These are phyloP conservation scores for Oedothorax gibbosus DNA, from an alignment of 1,140 invertebrate genomes.

Conservation along the genomic window DNA sequence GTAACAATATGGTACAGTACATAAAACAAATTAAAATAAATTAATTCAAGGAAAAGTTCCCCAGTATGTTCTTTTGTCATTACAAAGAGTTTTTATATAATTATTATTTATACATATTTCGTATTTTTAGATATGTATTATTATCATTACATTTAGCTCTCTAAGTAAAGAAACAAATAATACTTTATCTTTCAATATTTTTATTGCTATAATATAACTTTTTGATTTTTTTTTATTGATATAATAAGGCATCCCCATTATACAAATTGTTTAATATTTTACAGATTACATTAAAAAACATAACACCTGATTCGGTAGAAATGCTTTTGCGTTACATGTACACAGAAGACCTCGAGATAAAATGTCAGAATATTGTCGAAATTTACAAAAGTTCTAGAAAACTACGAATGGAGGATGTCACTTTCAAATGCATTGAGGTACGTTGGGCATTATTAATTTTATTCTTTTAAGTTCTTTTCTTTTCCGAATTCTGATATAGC, in stretches of 20 bases:
- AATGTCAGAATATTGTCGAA: constrained; percentile 22
- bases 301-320: constrained; percentile 2
- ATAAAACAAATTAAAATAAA: too few species aligned
- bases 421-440: constrained; percentile 26
- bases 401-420: constrained; percentile 25
- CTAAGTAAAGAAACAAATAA: too few species aligned
- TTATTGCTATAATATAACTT: too few species aligned
- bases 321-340: constrained; percentile 42
- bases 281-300: constrained; percentile 12
- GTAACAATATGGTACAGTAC: too few species aligned
- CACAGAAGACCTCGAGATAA: constrained; percentile 8
- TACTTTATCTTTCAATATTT: too few species aligned
- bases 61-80: too few species aligned
- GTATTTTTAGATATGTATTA: too few species aligned
- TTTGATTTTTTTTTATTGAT: neutral
- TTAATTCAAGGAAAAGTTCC: too few species aligned
- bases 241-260: neutral
- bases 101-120: too few species aligned
- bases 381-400: constrained; percentile 11
- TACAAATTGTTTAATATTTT: neutral
- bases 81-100: too few species aligned
- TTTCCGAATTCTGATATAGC: neutral
- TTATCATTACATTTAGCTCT: too few species aligned
- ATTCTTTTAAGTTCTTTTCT: neutral
- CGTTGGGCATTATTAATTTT: neutral